A percentile compares a stretch with the other conserved stretches of the same genome.
Conservation (phyloP, 2,113 vertebrate species). For the Pangasianodon hypophthalmus region DNA sequence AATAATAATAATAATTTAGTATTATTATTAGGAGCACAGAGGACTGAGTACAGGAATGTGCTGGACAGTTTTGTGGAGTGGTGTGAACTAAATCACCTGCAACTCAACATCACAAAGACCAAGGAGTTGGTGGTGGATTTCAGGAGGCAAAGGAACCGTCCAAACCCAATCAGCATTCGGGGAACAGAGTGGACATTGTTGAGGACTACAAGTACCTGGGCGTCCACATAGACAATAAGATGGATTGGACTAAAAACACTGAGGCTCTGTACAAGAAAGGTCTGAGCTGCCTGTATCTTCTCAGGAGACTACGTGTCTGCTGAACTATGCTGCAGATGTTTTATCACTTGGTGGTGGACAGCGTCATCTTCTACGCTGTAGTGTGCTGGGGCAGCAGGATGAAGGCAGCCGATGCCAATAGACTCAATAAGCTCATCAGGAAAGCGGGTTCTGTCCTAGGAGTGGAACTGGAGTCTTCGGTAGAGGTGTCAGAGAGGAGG, state of each 20-base stretch:
- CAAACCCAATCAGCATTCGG: neutral
- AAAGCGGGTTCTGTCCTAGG: no score
- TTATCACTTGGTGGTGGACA: neutral
- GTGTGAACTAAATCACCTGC: no score
- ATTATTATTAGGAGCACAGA: no score
- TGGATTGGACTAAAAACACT: neutral
- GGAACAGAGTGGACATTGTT: constrained; percentile 8
- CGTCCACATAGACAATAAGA: constrained; percentile 11
- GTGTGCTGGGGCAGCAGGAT: neutral
- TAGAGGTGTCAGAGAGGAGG: no score
- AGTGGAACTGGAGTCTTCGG: no score
- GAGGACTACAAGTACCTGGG: neutral
- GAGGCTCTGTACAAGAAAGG: neutral
- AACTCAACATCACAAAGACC: no score
- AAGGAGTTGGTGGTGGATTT: no score
- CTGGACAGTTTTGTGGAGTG: no score
- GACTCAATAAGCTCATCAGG: neutral
- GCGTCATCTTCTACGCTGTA: neutral
- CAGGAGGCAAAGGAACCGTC: neutral
- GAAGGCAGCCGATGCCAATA: neutral
- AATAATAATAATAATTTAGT: no score
- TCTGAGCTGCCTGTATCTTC: neutral
- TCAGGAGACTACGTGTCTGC: neutral
- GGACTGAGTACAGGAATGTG: no score
- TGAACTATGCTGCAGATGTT: neutral